Evolutionary conservation across 2,888 invertebrate species (phyloP).

Genomic region (Caenorhabditis wallacei): DNA sequence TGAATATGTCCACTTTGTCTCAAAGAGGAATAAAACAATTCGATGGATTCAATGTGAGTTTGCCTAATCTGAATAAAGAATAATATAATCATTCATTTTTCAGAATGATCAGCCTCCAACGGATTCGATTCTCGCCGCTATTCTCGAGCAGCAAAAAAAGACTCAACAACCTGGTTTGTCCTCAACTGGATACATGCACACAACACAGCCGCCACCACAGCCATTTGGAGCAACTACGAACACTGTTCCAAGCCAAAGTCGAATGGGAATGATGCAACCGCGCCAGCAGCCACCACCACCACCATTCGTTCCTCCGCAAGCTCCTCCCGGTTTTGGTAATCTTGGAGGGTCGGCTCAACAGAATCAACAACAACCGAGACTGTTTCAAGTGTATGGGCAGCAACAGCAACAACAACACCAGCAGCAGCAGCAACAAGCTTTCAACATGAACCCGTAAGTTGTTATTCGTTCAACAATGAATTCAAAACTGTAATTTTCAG

Average conservation of each 20-base stretch:
- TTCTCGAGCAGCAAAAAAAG: constrained; percentile 40
- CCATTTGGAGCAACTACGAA: constrained; percentile 11
- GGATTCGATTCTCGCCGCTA: constrained; percentile 33
- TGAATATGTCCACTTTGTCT: constrained; percentile 31
- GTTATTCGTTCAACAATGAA: no score
- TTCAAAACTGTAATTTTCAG: constrained; percentile 24
- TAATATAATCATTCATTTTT: not conserved
- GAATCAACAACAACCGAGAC: not conserved
- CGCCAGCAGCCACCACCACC: constrained; percentile 35
- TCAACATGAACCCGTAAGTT: constrained; percentile 14
- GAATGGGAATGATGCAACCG: constrained; percentile 33
- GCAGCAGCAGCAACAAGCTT: constrained; percentile 3
- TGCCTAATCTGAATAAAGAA: not conserved
- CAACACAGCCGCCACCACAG: constrained; percentile 10
- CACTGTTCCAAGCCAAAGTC: not conserved
- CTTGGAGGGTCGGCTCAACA: not conserved
- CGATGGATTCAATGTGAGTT: constrained; percentile 49
- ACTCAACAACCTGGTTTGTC: not conserved
- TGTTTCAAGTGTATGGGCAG: not conserved
- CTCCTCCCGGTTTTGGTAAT: constrained; percentile 46
- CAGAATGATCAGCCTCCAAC: constrained; percentile 56
- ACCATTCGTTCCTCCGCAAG: constrained; percentile 41
- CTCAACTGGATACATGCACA: constrained; percentile 17
- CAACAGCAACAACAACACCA: not conserved
- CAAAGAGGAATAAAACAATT: constrained; percentile 60